A percentile compares a stretch with the other conserved stretches of the same genome.
Evolutionary conservation across 2,888 invertebrate genomes (phyloP).

Genomic region (Apotomis capreana): DNA sequence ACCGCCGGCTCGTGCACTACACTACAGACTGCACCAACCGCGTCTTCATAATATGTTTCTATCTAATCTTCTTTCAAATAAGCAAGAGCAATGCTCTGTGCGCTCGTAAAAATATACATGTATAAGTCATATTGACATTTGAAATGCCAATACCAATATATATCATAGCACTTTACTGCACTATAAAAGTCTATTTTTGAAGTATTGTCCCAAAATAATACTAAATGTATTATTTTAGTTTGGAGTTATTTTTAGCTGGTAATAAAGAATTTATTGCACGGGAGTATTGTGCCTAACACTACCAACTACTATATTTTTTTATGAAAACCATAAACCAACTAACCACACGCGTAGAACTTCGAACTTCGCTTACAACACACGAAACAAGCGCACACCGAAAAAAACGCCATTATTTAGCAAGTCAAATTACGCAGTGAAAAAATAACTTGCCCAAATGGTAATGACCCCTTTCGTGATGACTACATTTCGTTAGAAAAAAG

Average conservation of each 20-base stretch:
- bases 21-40: too few species aligned
- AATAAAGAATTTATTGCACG: too few species aligned
- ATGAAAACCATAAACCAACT: neutral
- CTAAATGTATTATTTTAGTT: too few species aligned
- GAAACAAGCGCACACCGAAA: slow-evolving; percentile 30
- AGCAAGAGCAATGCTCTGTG: neutral
- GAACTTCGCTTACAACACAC: slow-evolving; percentile 21
- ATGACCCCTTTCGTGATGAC: slow-evolving; percentile 52
- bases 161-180: neutral
- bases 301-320: neutral
- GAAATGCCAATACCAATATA: neutral
- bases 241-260: too few species aligned
- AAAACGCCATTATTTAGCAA: slow-evolving; percentile 34
- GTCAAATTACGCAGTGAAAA: slow-evolving; percentile 36
- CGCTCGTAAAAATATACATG: neutral
- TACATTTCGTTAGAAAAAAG: slow-evolving; percentile 48
- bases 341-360: slow-evolving; percentile 27
- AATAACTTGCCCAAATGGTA: slow-evolving; percentile 44
- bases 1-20: too few species aligned
- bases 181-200: neutral
- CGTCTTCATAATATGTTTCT: too few species aligned
- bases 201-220: too few species aligned
- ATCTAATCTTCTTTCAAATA: too few species aligned
- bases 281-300: too few species aligned
- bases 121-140: neutral